Percentiles rank a stretch among this genome's conserved stretches.
Evolutionary conservation across 1,140 invertebrate species (phyloP).

Genomic region (Neodiprion pinetum): DNA sequence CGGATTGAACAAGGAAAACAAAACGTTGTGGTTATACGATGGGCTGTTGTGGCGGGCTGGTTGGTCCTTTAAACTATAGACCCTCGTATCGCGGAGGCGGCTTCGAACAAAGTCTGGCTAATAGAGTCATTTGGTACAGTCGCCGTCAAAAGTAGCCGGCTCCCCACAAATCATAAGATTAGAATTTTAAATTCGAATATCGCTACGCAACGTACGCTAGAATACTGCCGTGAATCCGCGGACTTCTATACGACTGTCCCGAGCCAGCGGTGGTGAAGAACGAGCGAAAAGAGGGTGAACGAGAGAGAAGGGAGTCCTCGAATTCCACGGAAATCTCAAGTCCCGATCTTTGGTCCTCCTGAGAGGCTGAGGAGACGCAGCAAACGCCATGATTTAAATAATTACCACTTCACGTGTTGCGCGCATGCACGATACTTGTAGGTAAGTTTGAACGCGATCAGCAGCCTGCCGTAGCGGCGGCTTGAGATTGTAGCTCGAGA

Average conservation of each 20-base stretch:
- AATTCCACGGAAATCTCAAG: neutral
- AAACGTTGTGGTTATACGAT: neutral
- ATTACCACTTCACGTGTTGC: constrained; percentile 1
- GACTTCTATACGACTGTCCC: too few species aligned
- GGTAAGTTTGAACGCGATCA: neutral
- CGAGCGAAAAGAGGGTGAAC: neutral
- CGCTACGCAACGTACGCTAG: neutral
- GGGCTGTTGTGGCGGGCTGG: neutral
- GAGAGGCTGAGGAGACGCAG: constrained; percentile 2
- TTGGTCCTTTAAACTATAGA: constrained; percentile 5
- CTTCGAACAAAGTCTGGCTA: constrained; percentile 1
- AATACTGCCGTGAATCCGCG: neutral
- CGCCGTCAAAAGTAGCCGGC: neutral
- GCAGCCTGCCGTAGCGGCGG: neutral
- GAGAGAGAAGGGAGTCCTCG: neutral
- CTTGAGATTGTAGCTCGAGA: neutral
- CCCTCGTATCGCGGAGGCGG: constrained; percentile 6
- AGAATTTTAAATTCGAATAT: constrained; percentile 4
- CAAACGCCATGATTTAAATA: constrained; percentile 1
- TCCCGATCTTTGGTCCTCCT: constrained; percentile 6
- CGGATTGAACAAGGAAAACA: constrained; percentile 2
- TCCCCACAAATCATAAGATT: constrained; percentile 3
- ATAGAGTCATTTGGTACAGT: constrained; percentile 5
- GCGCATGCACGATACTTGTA: neutral
- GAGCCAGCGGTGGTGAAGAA: neutral